Evolutionary conservation across 30 jellyfish, hydroid and myxozoan species (phyloP), one percentile per base, ranked within the genome.

Genomic region (Aurelia coerulea): DNA sequence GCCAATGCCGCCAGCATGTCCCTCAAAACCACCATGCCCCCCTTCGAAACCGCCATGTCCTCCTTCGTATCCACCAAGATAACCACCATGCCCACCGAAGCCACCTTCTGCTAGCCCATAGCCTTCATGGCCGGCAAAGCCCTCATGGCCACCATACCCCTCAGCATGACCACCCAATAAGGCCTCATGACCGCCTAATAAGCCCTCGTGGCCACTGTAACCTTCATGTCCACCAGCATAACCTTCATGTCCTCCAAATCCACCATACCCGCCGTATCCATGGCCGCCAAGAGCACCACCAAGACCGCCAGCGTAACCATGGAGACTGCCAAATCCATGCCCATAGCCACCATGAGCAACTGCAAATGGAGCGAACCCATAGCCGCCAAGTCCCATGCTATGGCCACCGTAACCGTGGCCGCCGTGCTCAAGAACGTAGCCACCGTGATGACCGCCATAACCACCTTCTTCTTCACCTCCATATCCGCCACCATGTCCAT

Each of bases 251-350:
- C 80, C 81, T 5, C 92, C 92, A 66, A 10, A 76, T 29, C 96
- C 90, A 12, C 73, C 83, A 60, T 46, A 46, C 0, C 56, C 56
- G 6, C 56, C 56, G 14, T 5, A 46, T 14, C 56, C 56, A 1
- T 88, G 87, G 34, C 97, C 93, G 32, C 79, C 98, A 31, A 80
- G 46, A 15, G 84, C 91, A 41, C 92, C 96, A 4, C 67, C 97
- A 68, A 63, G 90, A 14, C 88, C 84, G 4, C 90, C 90, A 42
- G 49, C 51, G 19, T 58, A 92, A 68, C 69, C 56, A 46, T 46
- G 56, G 2, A 46, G 29, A 2, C 83, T 82, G 37, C 77, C 89
- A 35, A 53, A 58, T 12, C 94, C 94, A 73, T 74, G 86, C 56
- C 95, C 95, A 62, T 76, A 87, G 53, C 96, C 88, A 11, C 50